Percentiles rank a stretch among this genome's conserved stretches.
Conservation (phyloP, 2,888 invertebrate genomes). For the Heteromyza rotundicornis region DNA sequence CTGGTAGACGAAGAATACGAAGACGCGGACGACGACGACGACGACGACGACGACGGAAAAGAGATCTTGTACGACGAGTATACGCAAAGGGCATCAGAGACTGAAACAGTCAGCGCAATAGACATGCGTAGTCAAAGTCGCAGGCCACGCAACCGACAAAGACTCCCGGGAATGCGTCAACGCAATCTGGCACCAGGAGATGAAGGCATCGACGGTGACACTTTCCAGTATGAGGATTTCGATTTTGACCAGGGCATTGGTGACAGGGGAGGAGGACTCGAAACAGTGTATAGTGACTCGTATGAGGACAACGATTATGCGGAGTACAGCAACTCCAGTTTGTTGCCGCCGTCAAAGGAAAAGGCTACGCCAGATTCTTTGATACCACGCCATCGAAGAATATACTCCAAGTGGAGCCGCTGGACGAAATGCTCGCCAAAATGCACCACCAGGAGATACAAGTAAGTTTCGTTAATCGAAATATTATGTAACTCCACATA, state of each 20-base stretch:
- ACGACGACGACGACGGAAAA: neutral
- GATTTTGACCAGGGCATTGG: slow-evolving; percentile 45
- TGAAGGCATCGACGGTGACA: slow-evolving; percentile 47
- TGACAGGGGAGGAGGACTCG: neutral
- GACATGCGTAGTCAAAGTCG: neutral
- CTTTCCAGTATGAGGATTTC: slow-evolving; percentile 57
- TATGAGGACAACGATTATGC: slow-evolving; percentile 42
- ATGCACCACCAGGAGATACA: slow-evolving; percentile 80
- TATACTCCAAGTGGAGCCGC: slow-evolving; percentile 79
- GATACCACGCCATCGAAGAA: slow-evolving; percentile 54
- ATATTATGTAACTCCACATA: neutral
- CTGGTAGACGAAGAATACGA: slow-evolving; percentile 35
- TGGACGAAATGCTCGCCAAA: slow-evolving; percentile 83
- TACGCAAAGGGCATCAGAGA: slow-evolving; percentile 8
- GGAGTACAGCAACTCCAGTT: slow-evolving; percentile 41
- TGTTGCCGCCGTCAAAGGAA: slow-evolving; percentile 41
- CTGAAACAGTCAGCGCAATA: slow-evolving; percentile 10
- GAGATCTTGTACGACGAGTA: neutral
- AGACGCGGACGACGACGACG: slow-evolving; percentile 24
- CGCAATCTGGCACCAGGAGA: slow-evolving; percentile 34
- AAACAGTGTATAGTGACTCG: slow-evolving; percentile 37
- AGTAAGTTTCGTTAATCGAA: slow-evolving; percentile 65
- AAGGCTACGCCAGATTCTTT: slow-evolving; percentile 53
- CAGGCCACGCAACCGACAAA: neutral
- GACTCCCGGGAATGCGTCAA: neutral